A percentile compares a stretch with the other conserved stretches of the same genome.
These are phyloP conservation scores for Palloptera scutellata DNA, from an alignment of 2,888 invertebrate genomes.

Conservation along the genomic window DNA sequence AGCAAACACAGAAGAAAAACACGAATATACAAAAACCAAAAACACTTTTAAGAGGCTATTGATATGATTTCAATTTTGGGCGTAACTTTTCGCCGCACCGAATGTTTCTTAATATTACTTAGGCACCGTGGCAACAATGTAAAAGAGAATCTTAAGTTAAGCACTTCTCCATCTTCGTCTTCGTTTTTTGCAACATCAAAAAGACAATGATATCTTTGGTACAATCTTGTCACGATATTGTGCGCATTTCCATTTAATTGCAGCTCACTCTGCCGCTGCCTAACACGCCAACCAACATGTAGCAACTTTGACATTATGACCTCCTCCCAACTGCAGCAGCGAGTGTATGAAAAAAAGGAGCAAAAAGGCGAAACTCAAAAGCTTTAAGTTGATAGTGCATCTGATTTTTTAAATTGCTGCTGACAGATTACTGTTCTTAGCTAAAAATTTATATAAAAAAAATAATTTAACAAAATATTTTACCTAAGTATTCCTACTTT, in stretches of 20 bases:
- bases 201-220: slow-evolving; percentile 52
- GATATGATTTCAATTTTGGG: no score
- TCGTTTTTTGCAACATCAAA: neutral
- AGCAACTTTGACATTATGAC: slow-evolving; percentile 46
- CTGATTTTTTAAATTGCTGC: neutral
- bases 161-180: no score
- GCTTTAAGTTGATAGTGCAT: no score
- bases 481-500: no score
- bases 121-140: no score
- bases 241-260: slow-evolving; percentile 43
- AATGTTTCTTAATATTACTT: no score
- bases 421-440: neutral
- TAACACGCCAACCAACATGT: neutral
- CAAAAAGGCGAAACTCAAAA: neutral
- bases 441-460: neutral
- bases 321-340: slow-evolving; percentile 26
- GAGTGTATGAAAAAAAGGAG: slow-evolving; percentile 16
- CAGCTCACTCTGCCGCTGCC: slow-evolving; percentile 7
- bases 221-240: slow-evolving; percentile 63
- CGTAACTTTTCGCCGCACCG: no score
- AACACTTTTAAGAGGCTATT: no score
- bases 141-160: no score
- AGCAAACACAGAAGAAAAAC: no score
- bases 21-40: no score
- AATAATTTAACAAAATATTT: neutral